Evolutionary conservation across 2,797 vertebrate genomes (phyloP).

Genomic region (Cyprinella venusta): DNA sequence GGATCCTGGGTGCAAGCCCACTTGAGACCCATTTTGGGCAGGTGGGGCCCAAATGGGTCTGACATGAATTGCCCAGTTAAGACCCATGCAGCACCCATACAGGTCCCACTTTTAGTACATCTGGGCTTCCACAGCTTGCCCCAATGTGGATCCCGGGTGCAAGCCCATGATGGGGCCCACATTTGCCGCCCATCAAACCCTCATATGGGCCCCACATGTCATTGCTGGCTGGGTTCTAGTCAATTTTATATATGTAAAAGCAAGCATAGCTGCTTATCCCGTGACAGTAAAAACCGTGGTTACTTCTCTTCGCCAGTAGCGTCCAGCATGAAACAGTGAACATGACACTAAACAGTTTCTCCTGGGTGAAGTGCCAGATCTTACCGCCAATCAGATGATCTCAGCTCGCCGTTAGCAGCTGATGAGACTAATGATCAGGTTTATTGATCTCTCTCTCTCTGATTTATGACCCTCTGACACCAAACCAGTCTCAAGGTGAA

Average conservation of each 20-base stretch:
- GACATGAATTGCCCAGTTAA: no score
- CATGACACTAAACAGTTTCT: constrained; percentile 51
- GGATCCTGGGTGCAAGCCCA: no score
- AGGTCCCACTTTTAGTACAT: no score
- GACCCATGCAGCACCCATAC: no score
- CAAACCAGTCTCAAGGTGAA: constrained; percentile 32
- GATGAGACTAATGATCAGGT: constrained; percentile 39
- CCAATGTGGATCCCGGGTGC: no score
- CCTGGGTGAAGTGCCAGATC: constrained; percentile 7
- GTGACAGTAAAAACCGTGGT: not conserved
- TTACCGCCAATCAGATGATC: constrained; percentile 14
- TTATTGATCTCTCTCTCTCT: constrained; percentile 36
- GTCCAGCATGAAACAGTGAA: constrained; percentile 41
- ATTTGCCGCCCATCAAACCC: no score
- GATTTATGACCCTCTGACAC: constrained; percentile 30
- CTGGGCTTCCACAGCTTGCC: no score
- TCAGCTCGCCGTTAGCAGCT: constrained; percentile 16
- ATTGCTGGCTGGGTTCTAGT: no score
- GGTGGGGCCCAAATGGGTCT: no score
- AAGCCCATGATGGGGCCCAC: no score
- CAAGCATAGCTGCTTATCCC: not conserved
- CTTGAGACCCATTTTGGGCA: no score
- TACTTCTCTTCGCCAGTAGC: not conserved
- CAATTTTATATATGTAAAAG: not conserved
- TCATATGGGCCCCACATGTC: no score